Conservation (phyloP, 2,888 invertebrate genomes). For the Sinhomidia bicolor region DNA sequence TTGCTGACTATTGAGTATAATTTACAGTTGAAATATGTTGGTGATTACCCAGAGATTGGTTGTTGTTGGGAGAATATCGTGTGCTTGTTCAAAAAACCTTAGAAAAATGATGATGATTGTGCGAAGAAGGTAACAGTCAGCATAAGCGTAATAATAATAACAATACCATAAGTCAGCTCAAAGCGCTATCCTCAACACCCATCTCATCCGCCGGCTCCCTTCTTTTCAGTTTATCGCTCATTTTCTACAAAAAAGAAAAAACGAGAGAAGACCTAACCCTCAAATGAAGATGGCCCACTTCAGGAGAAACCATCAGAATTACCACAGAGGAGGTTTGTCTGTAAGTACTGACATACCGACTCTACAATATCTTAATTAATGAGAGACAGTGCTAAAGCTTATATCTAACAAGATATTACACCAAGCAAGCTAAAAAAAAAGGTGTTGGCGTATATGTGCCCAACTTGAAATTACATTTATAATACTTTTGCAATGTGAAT, state of each 20-base stretch:
- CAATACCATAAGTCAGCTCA: slow-evolving; percentile 15
- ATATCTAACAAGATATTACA: not conserved
- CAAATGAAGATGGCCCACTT: slow-evolving; percentile 75
- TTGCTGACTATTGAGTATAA: not conserved
- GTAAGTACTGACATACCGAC: no score
- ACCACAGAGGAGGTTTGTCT: slow-evolving; percentile 64
- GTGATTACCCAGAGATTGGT: not conserved
- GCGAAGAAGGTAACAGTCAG: not conserved
- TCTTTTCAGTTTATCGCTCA: slow-evolving; percentile 29
- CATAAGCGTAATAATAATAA: not conserved
- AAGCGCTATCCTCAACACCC: slow-evolving; percentile 63
- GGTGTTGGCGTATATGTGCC: no score
- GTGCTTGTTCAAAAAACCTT: not conserved
- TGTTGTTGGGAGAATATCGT: not conserved
- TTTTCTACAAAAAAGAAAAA: slow-evolving; percentile 36
- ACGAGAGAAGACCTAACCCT: slow-evolving; percentile 66
- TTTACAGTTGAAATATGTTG: not conserved
- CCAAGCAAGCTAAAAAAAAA: no score
- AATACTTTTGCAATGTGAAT: no score
- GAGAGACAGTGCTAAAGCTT: not conserved
- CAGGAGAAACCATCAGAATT: slow-evolving; percentile 76
- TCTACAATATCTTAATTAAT: slow-evolving; percentile 72
- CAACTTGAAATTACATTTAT: no score
- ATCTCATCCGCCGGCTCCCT: slow-evolving; percentile 33
- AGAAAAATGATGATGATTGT: not conserved